Conservation (phyloP, 2,113 vertebrate species). For the Plecturocebus donacophilus region DNA sequence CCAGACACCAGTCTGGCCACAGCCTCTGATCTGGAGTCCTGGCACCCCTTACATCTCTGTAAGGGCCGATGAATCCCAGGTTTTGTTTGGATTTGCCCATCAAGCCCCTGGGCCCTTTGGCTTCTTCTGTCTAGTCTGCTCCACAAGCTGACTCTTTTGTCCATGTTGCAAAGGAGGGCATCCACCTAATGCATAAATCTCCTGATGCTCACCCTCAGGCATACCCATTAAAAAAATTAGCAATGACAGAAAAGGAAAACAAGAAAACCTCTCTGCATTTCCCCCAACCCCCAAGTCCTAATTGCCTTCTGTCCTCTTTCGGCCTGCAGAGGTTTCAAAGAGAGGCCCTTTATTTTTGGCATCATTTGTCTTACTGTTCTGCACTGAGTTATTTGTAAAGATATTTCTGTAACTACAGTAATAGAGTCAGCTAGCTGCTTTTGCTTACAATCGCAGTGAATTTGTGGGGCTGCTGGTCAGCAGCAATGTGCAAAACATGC, state of each 20-base stretch:
- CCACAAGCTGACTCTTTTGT: constrained; percentile 62
- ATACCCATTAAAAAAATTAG: background rate
- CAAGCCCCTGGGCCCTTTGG: constrained; percentile 27
- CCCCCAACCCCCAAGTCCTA: background rate
- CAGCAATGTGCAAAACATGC: too few relatives aligned
- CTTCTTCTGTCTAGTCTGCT: constrained; percentile 23
- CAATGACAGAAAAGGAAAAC: background rate
- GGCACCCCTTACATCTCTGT: background rate
- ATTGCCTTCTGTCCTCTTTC: constrained; percentile 51
- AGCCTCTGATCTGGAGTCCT: accelerated
- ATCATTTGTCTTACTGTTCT: background rate
- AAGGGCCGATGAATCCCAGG: background rate
- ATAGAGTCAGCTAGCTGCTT: background rate
- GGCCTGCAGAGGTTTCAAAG: background rate
- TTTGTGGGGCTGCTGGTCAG: background rate
- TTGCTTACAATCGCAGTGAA: background rate
- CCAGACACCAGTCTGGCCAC: accelerated
- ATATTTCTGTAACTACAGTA: background rate
- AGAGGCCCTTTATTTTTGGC: background rate
- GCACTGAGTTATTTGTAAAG: background rate
- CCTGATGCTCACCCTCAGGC: background rate
- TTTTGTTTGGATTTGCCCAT: background rate
- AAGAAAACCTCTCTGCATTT: background rate
- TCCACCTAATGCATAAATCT: constrained; percentile 30
- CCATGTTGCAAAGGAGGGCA: constrained; percentile 38